Evolutionary conservation across 2,888 invertebrate genomes (phyloP), one percentile per base, ranked within the genome.

Genomic region (Hemicrepidius hirtus): DNA sequence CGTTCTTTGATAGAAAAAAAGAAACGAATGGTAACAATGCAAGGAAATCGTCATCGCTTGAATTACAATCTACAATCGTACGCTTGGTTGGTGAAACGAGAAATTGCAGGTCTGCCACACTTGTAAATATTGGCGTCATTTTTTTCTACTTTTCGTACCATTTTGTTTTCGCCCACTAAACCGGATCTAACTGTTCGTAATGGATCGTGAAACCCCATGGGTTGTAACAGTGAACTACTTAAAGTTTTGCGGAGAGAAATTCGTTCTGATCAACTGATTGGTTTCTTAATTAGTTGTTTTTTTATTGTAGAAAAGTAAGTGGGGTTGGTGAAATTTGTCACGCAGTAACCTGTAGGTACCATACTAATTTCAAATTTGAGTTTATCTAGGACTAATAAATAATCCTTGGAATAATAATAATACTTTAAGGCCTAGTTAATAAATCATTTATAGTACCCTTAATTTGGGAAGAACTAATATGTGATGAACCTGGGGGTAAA

Each of bases 81-180:
- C 57, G 57, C 57, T 37, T 57, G 57, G 57, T 20, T 20, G 16
- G 57, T 57, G 57, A 57, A 35, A 35, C 57, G 57, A 57, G 40
- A 57, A 57, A 57, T 57, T 57, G 57, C 57, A 35, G 37, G 18
- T 20, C 37, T 37, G 37, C 57, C 57, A 57, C 57, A 53, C 28
- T 53, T 53, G 16, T 28, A 53, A 53, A 53, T 32, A 53, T 53
- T 57, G 20, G 37, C 57, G 7, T 28, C 35, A 20, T 37, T 18
- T 37, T 32, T 37, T 35, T 3, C 10, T 28, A 37, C 18, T 35
- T 57, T 37, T 57, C 20, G 35, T 57, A 10, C 28, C 12, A 57
- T 57, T 57, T 37, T 35, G 37, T 37, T 20, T 57, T 57, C 37
- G 57, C 57, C 35, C 57, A 57, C 37, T 57, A 57, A 57, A 37